A percentile compares a stretch with the other conserved stretches of the same genome.
Conservation (phyloP, 2,113 vertebrate species). For the Amia ocellicauda region DNA sequence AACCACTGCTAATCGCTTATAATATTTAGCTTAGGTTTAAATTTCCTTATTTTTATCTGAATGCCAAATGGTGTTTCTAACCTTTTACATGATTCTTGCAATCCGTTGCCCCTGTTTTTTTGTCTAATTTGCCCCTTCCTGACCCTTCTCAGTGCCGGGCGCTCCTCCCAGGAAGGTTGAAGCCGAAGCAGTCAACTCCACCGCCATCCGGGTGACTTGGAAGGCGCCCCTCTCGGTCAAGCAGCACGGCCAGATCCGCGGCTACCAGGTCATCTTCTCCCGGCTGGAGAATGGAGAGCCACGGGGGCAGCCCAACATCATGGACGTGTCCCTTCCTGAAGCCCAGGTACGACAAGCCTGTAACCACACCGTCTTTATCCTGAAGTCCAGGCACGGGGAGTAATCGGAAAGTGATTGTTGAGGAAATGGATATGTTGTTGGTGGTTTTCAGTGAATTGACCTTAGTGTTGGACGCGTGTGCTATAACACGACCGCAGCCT, state of each 20-base stretch:
- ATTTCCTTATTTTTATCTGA: too few species aligned
- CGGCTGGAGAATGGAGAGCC: constrained; percentile 84
- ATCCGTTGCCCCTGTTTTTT: neutral
- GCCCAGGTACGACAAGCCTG: constrained; percentile 73
- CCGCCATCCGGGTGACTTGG: constrained; percentile 84
- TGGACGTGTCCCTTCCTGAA: constrained; percentile 82
- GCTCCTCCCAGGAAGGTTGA: constrained; percentile 91
- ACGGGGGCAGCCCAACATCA: constrained; percentile 77
- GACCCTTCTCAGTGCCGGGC: constrained; percentile 76
- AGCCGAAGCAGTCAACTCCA: constrained; percentile 84
- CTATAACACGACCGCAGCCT: too few species aligned
- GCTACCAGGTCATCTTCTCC: constrained; percentile 91
- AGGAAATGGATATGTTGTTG: too few species aligned
- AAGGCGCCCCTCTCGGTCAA: constrained; percentile 82
- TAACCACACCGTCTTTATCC: neutral
- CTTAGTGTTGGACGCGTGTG: too few species aligned
- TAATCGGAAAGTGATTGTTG: too few species aligned
- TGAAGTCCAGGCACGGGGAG: too few species aligned
- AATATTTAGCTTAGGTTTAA: too few species aligned
- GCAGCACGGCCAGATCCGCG: constrained; percentile 87
- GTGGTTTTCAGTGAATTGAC: too few species aligned
- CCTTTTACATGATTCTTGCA: neutral
- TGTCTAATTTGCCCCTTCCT: constrained; percentile 1
- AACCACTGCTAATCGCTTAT: too few species aligned
- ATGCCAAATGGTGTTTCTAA: neutral